phyloP scores from a whole-genome alignment of 2,113 vertebrate genomes.

The Alectura lathami region DNA sequence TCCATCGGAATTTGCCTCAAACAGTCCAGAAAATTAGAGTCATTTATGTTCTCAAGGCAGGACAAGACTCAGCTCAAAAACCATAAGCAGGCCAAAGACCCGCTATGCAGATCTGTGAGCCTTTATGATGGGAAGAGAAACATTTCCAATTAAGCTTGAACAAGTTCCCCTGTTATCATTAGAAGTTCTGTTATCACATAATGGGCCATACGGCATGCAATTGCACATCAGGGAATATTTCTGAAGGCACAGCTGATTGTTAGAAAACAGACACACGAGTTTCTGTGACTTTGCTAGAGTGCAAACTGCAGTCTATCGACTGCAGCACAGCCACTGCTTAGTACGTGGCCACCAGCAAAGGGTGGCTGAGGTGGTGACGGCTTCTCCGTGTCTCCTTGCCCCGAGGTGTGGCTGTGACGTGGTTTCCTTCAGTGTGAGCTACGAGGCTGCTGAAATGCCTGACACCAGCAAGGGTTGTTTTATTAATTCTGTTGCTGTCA shows the following conservation, averaged over 20 bases:
- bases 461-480: background rate
- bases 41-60: background rate
- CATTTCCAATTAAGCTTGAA: background rate
- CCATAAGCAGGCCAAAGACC: background rate
- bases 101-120: background rate
- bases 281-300: background rate
- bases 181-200: background rate
- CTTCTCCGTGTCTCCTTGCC: background rate
- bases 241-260: slow-evolving; percentile 15
- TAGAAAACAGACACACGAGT: background rate
- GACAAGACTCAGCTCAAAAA: background rate
- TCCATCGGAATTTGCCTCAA: background rate
- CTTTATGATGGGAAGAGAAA: background rate
- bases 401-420: background rate
- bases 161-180: background rate
- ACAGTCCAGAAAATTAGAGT: background rate
- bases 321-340: background rate
- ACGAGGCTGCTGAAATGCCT: background rate
- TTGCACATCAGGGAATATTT: slow-evolving; percentile 9
- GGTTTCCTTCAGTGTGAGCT: background rate
- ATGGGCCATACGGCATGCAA: background rate
- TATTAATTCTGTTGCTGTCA: background rate
- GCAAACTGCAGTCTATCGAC: background rate
- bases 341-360: accelerated
- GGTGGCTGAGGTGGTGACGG: background rate